Conservation (phyloP, 2,888 invertebrate species). For the Nymphalis c-album region DNA sequence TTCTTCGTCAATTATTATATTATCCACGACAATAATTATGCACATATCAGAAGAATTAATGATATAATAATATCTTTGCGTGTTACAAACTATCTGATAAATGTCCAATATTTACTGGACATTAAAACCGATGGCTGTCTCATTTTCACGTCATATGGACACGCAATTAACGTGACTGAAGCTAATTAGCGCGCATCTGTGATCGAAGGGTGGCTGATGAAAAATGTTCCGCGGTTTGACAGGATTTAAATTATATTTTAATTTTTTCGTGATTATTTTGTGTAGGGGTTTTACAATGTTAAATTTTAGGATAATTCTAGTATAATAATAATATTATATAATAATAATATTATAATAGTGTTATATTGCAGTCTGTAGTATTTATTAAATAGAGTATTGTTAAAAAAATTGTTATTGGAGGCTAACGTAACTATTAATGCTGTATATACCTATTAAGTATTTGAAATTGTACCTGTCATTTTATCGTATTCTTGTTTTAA, state of each 20-base stretch:
- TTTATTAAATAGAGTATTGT: too few relatives aligned
- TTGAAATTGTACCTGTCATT: too few relatives aligned
- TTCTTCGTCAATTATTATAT: too few relatives aligned
- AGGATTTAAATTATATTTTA: constrained; percentile 14
- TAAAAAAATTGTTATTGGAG: too few relatives aligned
- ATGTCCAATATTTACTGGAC: constrained; percentile 16
- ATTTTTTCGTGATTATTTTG: constrained; percentile 1
- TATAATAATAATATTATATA: too few relatives aligned
- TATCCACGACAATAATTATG: too few relatives aligned
- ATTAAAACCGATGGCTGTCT: constrained; percentile 26
- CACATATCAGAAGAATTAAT: not conserved
- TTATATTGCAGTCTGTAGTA: too few relatives aligned
- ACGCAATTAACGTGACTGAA: constrained; percentile 29
- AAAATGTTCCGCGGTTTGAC: constrained; percentile 20
- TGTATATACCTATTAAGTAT: too few relatives aligned
- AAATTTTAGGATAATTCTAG: not conserved
- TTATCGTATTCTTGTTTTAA: too few relatives aligned
- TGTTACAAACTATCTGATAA: not conserved
- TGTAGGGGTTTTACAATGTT: not conserved
- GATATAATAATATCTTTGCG: not conserved
- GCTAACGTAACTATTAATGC: too few relatives aligned
- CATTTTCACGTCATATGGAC: constrained; percentile 24
- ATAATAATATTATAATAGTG: too few relatives aligned
- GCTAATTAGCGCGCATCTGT: constrained; percentile 36
- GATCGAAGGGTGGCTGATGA: constrained; percentile 28